A percentile compares a stretch with the other conserved stretches of the same genome.
Conservation (phyloP, 2,113 vertebrate genomes). For the Anhinga anhinga region DNA sequence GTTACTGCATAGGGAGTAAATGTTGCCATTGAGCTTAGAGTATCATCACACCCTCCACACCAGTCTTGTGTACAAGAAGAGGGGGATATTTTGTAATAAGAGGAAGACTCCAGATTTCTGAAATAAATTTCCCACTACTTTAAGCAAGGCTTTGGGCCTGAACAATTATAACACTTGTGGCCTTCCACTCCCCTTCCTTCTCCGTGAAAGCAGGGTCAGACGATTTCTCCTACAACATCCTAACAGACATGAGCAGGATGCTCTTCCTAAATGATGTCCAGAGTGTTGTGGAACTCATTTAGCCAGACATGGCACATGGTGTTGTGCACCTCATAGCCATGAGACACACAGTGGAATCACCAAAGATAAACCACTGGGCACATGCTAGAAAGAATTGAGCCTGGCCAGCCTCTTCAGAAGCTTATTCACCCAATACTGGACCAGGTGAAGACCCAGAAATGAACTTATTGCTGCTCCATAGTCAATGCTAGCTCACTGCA, state of each 20-base stretch:
- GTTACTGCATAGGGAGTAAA: neutral
- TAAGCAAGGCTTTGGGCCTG: neutral
- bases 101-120: neutral
- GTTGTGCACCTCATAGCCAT: neutral
- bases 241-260: neutral
- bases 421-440: neutral
- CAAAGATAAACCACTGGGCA: neutral
- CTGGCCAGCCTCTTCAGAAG: neutral
- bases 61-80: neutral
- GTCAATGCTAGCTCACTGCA: neutral
- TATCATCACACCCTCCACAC: neutral
- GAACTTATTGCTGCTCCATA: neutral
- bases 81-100: neutral
- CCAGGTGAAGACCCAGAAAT: neutral
- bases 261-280: neutral
- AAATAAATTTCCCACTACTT: neutral
- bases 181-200: neutral
- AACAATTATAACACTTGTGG: neutral
- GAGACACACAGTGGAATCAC: neutral
- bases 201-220: neutral
- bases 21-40: neutral
- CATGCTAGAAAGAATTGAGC: neutral
- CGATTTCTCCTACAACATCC: neutral
- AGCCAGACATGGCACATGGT: neutral
- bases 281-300: neutral